Evolutionary conservation across 2,888 invertebrate genomes (phyloP), one percentile per base, ranked within the genome.

Genomic region (Scelioninae gen. 2): DNA sequence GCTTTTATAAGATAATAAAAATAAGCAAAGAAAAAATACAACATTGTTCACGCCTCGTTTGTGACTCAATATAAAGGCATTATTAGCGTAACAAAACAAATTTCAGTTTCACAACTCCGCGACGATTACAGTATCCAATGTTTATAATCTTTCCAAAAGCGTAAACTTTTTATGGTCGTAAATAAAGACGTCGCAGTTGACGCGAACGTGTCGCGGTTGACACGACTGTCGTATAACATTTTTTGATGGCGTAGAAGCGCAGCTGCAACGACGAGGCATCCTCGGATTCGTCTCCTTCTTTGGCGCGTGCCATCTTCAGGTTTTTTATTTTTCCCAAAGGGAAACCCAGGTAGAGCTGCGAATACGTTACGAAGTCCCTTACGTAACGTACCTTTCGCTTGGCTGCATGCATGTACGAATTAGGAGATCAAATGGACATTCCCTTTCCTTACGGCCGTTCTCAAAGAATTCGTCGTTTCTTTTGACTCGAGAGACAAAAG

Each of bases 361-460:
- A 75, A 77, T 81, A 79, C 81, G 81, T 81, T 81, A 78, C 78
- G 41, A 60, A 73, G 52, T 48, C 75, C 76, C 76, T 81, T 80
- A 76, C 78, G 78, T 81, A 81, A 81, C 81, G 81, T 80, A 81
- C 78, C 74, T 65, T 70, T 75, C 55, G 60, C 53, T 57, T 68
- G 67, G 57, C 63, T 57, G 58, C 75, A 73, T 80, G 77, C 79
- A 80, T 80, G 55, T 61, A 74, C 70, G 60, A 65, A 70, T 67
- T 61, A 65, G 60, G 55, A 69, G 60, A 60, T 74, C 70, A 58
- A 61, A 70, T 61, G 70, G 53, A 48, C 65, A 61, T 65, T 67
- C 64, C 28, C 61, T 37, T 68, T 68, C 63, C 58, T 45, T 31
- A 60, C 53, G 41, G 31, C 35, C 61, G 63, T 70, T 22, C 48